Base-by-base conservation (phyloP, 2,797 vertebrate species). In the Tragelaphus oryx region DNA sequence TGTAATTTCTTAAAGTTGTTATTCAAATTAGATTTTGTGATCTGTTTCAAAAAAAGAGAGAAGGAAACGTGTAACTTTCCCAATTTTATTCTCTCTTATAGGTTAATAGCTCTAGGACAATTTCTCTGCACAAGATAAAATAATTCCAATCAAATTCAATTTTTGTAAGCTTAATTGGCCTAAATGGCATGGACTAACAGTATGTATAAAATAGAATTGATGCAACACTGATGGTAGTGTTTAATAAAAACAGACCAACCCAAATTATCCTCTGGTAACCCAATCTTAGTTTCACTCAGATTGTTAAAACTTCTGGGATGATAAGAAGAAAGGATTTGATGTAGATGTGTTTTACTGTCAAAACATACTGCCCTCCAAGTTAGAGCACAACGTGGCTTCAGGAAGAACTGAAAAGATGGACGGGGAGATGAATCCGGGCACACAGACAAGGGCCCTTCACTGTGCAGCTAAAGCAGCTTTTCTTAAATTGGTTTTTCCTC, bases 1-100 rank as follows among this genome's bases (percentile, higher is more conserved):
- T n/a, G 57, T 89, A 86, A 93, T 94, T 78, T 62, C 89, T 14
- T 75, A 94, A 85, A 75, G 89, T 95, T 81, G n/a, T 88, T 68
- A 82, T 89, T 97, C 65, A 96, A 95, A 96, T 86, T 13, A 62
- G 26, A 86, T 92, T 95, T 95, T 5, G 48, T 91, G 76, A 93
- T 87, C 48, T 92, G 81, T 48, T 81, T 90, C 28, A 24, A 55
- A 55, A 78, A 87, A 93, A 65, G 59, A 78, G 68, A 60, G 22
- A 60, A 85, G 87, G 20, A 90, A 94, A 71, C 10, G 3, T 22
- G 13, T 37, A 65, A 54, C 22, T 90, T 88, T 90, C 33, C 37
- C 46, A 2, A 11, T 46, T 87, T 75, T 89, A 88, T 87, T 84
- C 46, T 87, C 57, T 94, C 28, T 59, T 78, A 26, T 13, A 68